These are phyloP conservation scores for Parochlus steinenii DNA, from an alignment of 2,888 invertebrate genomes.

Conservation along the genomic window DNA sequence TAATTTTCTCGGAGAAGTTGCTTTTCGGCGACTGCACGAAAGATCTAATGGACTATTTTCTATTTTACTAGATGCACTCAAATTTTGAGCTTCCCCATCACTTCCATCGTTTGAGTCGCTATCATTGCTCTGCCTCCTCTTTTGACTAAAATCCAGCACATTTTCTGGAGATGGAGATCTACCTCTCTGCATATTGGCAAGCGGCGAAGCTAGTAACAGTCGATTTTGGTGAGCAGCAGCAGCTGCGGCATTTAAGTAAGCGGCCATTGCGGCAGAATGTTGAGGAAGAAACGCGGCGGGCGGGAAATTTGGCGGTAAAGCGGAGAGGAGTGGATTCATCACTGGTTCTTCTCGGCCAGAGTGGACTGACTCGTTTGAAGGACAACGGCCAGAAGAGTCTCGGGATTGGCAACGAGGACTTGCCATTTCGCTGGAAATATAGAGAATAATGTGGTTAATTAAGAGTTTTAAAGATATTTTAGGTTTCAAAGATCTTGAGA, in stretches of 20 bases:
- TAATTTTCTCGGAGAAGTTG: constrained; percentile 61
- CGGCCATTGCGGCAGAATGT: constrained; percentile 69
- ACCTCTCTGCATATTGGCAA: constrained; percentile 27
- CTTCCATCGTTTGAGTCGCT: constrained; percentile 36
- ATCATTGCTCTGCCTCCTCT: constrained; percentile 33
- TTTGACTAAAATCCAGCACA: constrained; percentile 66
- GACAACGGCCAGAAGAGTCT: constrained; percentile 63
- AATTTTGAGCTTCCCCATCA: constrained; percentile 48
- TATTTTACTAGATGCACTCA: constrained; percentile 49
- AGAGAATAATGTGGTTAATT: constrained; percentile 17
- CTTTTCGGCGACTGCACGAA: constrained; percentile 50
- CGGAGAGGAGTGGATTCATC: constrained; percentile 49
- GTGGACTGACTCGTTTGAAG: constrained; percentile 59
- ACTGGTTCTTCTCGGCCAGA: constrained; percentile 43
- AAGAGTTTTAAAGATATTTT: too few species aligned
- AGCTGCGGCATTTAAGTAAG: constrained; percentile 56
- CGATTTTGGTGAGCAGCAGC: constrained; percentile 59
- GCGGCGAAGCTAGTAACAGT: constrained; percentile 55
- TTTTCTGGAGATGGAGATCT: constrained; percentile 36
- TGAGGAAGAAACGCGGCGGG: constrained; percentile 53
- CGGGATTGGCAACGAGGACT: constrained; percentile 70
- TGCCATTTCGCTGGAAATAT: constrained; percentile 51
- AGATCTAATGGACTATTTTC: constrained; percentile 60
- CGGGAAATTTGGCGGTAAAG: constrained; percentile 48
- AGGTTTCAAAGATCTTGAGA: constrained; percentile 16